Evolutionary conservation across 2,888 invertebrate species (phyloP), one percentile per base, ranked within the genome.

Genomic region (Helleia helle): DNA sequence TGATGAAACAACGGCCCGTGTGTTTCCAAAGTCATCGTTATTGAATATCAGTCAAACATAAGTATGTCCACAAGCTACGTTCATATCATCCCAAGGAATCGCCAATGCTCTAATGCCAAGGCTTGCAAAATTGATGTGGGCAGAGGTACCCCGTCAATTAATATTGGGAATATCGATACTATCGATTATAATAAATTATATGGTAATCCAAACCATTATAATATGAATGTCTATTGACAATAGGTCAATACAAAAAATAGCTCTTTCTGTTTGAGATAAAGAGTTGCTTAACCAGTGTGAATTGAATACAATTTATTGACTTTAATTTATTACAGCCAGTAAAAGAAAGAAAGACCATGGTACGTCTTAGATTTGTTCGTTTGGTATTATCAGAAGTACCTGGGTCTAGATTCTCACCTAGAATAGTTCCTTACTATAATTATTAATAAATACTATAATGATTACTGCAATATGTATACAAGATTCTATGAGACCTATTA

Each of bases 31-130:
- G 52, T 64, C 67, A 66, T 68, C 66, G 58, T 57, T 70, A 64
- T 60, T 55, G 51, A 58, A 58, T 66, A 63, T 69, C 66, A n/a
- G 55, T 52, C 51, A 54, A 17, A 52, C 55, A 55, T 47, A 50
- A 52, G 52, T 60, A 65, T 70, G 71, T 62, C 62, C 65, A 71
- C 71, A 67, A 70, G 52, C 45, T 51, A 41, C 49, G 58, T 55
- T 57, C 59, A 62, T 74, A 79, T 77, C 79, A 65, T 77, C 77
- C 61, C 55, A 54, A 61, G 60, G 69, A 66, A 81, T 81, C 81
- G 69, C 68, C 69, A 54, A 59, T 40, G 49, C 48, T 52, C 61
- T 70, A 83, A 83, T 83, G 81, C 74, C 83, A 84, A 81, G 83
- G 81, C 62, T 62, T 47, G 45, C 55, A 46, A 50, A 55, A 52